phyloP scores from a whole-genome alignment of 2,888 invertebrate genomes.

The Schrankia costaestrigalis region DNA sequence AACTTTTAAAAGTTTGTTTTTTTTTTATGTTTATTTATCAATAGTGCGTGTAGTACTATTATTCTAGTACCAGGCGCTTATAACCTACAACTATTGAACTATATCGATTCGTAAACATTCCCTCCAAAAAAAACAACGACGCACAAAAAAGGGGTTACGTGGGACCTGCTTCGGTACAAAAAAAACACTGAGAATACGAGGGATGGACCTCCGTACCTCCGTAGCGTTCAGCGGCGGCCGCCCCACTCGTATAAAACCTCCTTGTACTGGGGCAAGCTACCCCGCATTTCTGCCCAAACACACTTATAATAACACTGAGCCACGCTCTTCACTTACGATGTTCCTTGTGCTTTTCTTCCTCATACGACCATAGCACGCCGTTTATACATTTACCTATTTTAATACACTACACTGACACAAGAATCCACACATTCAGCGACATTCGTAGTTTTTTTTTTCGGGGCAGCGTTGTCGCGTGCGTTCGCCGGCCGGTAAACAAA shows the following conservation, averaged over 20 bases:
- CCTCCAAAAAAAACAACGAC: slow-evolving; percentile 68
- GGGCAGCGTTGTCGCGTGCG: slow-evolving; percentile 80
- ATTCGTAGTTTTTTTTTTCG: slow-evolving; percentile 67
- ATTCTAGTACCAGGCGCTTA: slow-evolving; percentile 49
- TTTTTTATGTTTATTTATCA: slow-evolving; percentile 34
- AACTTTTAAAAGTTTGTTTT: background rate
- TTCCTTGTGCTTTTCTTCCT: slow-evolving; percentile 79
- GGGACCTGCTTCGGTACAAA: slow-evolving; percentile 63
- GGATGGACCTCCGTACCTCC: slow-evolving; percentile 77
- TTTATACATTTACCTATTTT: slow-evolving; percentile 79
- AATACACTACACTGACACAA: slow-evolving; percentile 75
- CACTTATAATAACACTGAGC: slow-evolving; percentile 64
- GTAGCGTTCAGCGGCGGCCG: slow-evolving; percentile 66
- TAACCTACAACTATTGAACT: slow-evolving; percentile 69
- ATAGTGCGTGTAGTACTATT: slow-evolving; percentile 34
- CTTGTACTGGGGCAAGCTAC: slow-evolving; percentile 64
- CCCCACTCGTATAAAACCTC: slow-evolving; percentile 65
- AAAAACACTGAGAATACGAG: slow-evolving; percentile 71
- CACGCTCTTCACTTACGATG: slow-evolving; percentile 73
- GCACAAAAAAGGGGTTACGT: slow-evolving; percentile 71
- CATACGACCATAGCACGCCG: slow-evolving; percentile 80
- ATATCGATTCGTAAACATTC: slow-evolving; percentile 67
- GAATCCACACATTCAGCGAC: slow-evolving; percentile 70
- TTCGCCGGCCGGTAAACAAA: slow-evolving; percentile 83
- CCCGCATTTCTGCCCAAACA: slow-evolving; percentile 68